Evolutionary conservation across 2,113 vertebrate species (phyloP).

Genomic region (Vidua chalybeata): DNA sequence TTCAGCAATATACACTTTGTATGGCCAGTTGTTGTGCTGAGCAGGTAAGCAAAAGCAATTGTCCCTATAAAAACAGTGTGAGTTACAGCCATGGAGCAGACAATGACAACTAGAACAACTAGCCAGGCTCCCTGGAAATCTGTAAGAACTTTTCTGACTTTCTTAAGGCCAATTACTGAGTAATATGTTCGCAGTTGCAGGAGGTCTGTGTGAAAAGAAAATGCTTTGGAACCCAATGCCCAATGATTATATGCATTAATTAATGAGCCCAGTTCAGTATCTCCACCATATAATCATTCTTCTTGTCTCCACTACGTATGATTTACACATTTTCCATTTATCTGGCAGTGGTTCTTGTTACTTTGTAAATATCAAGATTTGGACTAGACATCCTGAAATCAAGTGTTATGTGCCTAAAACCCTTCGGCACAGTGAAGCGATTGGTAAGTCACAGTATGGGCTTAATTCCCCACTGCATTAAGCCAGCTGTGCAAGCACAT

Average conservation of each 20-base stretch:
- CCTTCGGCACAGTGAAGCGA: neutral
- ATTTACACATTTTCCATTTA: slow-evolving; percentile 3
- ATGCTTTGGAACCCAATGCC: neutral
- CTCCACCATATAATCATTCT: neutral
- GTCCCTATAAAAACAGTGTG: rapidly evolving
- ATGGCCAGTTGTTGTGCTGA: neutral
- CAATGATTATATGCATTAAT: neutral
- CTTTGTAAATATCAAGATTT: slow-evolving; percentile 3
- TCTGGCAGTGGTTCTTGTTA: neutral
- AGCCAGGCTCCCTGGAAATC: neutral
- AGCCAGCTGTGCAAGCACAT: neutral
- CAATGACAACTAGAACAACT: neutral
- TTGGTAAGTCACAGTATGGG: neutral
- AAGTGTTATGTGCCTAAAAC: neutral
- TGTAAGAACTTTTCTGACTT: neutral
- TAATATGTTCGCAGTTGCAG: neutral
- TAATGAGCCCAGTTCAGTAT: neutral
- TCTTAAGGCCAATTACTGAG: neutral
- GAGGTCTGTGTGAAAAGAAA: neutral
- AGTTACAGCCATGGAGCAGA: neutral
- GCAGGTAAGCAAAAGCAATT: neutral
- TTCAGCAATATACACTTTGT: neutral
- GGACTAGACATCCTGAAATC: neutral
- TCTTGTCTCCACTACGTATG: neutral
- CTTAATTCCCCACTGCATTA: neutral